Evolutionary conservation across 2,797 vertebrate genomes (phyloP), one percentile per base, ranked within the genome.

Genomic region (Meda fulgida): DNA sequence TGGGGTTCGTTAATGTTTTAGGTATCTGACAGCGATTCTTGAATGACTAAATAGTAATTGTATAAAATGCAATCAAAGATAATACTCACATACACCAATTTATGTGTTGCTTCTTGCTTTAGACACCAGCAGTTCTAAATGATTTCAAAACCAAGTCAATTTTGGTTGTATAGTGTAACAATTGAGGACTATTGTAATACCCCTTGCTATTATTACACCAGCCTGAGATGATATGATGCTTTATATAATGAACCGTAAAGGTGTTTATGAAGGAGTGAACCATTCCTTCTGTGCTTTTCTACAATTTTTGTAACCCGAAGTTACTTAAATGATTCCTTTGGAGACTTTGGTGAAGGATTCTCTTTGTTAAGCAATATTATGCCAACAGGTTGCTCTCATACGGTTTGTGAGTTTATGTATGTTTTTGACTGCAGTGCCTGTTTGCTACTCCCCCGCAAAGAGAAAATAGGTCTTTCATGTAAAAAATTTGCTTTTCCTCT

Each of bases 401-500:
- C 6, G 18, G 10, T 51, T 72, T 63, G 58, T 76, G 8, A n/a
- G 21, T 43, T 11, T 16, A 34, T 23, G 16, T 76, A 26, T 67
- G 65, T 53, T 71, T 73, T 65, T 78, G 78, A 40, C 31, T 77
- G 65, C 23, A 26, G 66, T 70, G 34, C 60, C 34, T 48, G 53
- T 73, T 46, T 60, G 5, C 29, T 46, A 72, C 89, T 87, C 81
- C 89, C 87, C 89, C 86, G 89, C 89, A 91, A 91, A 90, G 73
- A 93, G 86, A 84, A 90, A 92, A 93, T 92, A 87, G 80, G 46
- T 92, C 92, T 92, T 90, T 87, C 73, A 85, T 90, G 84, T 86
- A 83, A 67, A 92, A 92, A 76, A 73, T 89, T 60, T 71, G 77
- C 86, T 89, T 90, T 86, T 83, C 82, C 81, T 65, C 85, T 48